A percentile compares a stretch with the other conserved stretches of the same genome.
Conservation (phyloP, 2,797 vertebrate species). For the Selene dorsalis region DNA sequence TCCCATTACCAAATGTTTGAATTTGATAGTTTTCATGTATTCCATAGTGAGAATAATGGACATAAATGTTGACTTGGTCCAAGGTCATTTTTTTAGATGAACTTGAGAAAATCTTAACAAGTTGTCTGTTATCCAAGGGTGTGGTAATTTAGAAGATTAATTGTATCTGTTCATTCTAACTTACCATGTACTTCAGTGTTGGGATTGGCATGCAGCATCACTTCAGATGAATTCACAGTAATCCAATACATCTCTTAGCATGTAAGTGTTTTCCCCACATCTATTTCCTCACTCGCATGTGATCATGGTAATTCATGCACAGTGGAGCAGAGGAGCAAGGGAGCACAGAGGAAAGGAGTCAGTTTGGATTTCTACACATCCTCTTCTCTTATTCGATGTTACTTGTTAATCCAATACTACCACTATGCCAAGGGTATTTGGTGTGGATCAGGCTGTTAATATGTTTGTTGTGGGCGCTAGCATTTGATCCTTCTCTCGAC, state of each 20-base stretch:
- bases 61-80: slow-evolving; percentile 61
- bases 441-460: slow-evolving; percentile 88
- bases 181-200: slow-evolving; percentile 47
- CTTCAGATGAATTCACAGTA: slow-evolving; percentile 55
- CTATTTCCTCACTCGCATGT: slow-evolving; percentile 44
- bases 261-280: slow-evolving; percentile 37
- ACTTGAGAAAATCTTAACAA: slow-evolving; percentile 48
- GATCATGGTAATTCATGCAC: slow-evolving; percentile 47
- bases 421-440: slow-evolving; percentile 81
- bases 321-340: slow-evolving; percentile 46
- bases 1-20: slow-evolving; percentile 72
- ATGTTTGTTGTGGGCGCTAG: slow-evolving; percentile 91
- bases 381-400: slow-evolving; percentile 71
- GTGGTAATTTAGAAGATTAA: slow-evolving; percentile 46
- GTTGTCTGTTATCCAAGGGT: slow-evolving; percentile 52
- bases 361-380: slow-evolving; percentile 75
- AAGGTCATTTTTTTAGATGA: slow-evolving; percentile 44
- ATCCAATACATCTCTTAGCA: slow-evolving; percentile 61
- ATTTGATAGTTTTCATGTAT: slow-evolving; percentile 58
- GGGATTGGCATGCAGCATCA: slow-evolving; percentile 56
- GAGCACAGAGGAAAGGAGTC: slow-evolving; percentile 62
- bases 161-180: slow-evolving; percentile 48
- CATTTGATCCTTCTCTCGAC: slow-evolving; percentile 88
- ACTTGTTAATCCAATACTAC: slow-evolving; percentile 84
- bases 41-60: slow-evolving; percentile 59